Evolutionary conservation across 2,888 invertebrate genomes (phyloP).

Genomic region (Odontothrips loti): DNA sequence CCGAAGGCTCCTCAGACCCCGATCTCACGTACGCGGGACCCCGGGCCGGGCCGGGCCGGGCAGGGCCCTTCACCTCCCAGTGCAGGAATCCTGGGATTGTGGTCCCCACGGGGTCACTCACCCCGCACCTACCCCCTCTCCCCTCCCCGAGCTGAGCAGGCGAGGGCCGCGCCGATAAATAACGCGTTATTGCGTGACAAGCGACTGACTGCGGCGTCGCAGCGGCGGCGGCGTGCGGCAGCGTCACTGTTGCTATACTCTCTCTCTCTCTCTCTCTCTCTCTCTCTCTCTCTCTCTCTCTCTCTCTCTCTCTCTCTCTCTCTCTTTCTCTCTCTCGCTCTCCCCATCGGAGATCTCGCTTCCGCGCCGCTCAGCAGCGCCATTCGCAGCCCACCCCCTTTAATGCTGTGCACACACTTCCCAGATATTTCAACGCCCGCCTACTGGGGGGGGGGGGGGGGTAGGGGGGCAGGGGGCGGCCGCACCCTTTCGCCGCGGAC

Average conservation of each 20-base stretch:
- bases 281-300: background rate
- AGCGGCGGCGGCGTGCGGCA: background rate
- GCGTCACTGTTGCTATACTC: background rate
- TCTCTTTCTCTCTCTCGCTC: background rate
- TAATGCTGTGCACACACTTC: conserved; percentile 20
- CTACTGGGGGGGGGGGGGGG: background rate
- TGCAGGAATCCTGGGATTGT: background rate
- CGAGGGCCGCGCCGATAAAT: conserved; percentile 6
- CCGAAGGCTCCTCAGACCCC: background rate
- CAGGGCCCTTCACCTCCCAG: background rate
- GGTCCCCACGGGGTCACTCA: background rate
- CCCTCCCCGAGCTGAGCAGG: background rate
- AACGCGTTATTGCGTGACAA: conserved; percentile 11
- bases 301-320: background rate
- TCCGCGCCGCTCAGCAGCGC: background rate
- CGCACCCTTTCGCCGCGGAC: background rate
- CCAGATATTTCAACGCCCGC: conserved; percentile 15
- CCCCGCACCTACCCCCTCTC: background rate
- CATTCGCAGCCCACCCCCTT: background rate
- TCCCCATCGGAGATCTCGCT: background rate
- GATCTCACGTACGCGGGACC: background rate
- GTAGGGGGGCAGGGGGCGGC: background rate
- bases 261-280: background rate
- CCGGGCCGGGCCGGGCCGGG: background rate
- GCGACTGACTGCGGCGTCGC: conserved; percentile 3